phyloP scores from a whole-genome alignment of 2,888 invertebrate species.

The Drosophila paranaensis region DNA sequence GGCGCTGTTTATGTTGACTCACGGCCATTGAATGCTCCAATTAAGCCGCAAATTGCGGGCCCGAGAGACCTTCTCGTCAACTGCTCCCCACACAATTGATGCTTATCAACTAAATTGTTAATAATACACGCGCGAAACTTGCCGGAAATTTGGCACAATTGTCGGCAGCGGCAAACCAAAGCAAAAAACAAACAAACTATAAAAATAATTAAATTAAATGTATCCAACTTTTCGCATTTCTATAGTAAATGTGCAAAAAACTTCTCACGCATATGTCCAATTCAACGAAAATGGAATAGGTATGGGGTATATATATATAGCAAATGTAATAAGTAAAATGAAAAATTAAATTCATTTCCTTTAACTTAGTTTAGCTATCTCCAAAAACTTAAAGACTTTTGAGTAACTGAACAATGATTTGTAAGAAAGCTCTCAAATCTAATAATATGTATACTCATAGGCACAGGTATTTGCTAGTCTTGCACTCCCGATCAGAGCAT shows the following conservation, averaged over 20 bases:
- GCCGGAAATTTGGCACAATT: constrained; percentile 60
- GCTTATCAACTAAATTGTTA: constrained; percentile 61
- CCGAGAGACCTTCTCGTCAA: constrained; percentile 45
- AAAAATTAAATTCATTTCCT: neutral
- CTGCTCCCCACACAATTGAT: constrained; percentile 43
- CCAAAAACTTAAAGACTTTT: neutral
- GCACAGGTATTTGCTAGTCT: neutral
- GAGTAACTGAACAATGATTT: no score
- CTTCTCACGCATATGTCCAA: constrained; percentile 20
- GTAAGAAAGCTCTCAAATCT: neutral
- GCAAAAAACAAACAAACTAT: constrained; percentile 21
- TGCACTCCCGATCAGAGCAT: neutral
- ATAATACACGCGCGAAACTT: constrained; percentile 35
- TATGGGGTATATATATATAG: neutral
- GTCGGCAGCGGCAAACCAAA: constrained; percentile 32
- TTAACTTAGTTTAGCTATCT: neutral
- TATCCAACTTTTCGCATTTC: constrained; percentile 28
- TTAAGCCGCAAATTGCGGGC: constrained; percentile 43
- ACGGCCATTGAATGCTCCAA: constrained; percentile 49
- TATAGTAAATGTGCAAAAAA: constrained; percentile 18
- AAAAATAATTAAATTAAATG: constrained; percentile 41
- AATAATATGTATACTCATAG: neutral
- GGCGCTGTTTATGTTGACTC: constrained; percentile 41
- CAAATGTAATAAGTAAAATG: neutral
- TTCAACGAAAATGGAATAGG: neutral